Conservation (phyloP, 2,113 vertebrate species). For the Lycaon pictus region DNA sequence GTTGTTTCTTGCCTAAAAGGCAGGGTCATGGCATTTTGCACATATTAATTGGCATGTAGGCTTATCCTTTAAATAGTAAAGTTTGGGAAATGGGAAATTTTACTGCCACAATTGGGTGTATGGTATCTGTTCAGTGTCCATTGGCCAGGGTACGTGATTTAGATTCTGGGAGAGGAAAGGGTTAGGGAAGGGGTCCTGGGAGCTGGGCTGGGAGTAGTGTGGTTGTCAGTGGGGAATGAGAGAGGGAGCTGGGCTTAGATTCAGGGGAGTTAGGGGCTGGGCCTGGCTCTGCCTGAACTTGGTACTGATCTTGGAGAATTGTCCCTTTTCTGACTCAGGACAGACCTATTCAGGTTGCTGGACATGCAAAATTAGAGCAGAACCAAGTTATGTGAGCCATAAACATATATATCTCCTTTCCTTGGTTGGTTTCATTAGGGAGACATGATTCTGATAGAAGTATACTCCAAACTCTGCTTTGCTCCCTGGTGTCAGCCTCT, state of each 20-base stretch:
- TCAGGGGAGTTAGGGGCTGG: background rate
- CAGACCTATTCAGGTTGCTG: background rate
- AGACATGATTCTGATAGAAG: background rate
- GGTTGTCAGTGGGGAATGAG: background rate
- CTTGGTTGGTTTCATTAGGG: background rate
- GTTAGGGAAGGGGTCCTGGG: background rate
- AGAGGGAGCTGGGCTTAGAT: background rate
- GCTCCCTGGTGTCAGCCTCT: background rate
- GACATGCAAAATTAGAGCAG: background rate
- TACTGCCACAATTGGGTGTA: fast-evolving
- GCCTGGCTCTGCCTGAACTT: no score
- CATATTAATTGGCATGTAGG: fast-evolving
- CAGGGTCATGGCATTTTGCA: background rate
- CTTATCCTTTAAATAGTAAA: background rate
- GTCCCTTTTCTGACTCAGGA: background rate
- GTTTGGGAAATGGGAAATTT: background rate
- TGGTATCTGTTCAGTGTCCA: background rate
- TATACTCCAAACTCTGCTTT: background rate
- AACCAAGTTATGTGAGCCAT: background rate
- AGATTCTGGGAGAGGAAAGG: background rate
- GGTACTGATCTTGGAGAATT: background rate
- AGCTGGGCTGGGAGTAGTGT: no score
- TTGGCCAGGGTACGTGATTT: background rate
- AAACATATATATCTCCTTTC: background rate
- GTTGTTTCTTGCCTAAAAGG: background rate